Conservation (phyloP, 64 coral and sea anemone species). For the Astreopora myriophthalma region DNA sequence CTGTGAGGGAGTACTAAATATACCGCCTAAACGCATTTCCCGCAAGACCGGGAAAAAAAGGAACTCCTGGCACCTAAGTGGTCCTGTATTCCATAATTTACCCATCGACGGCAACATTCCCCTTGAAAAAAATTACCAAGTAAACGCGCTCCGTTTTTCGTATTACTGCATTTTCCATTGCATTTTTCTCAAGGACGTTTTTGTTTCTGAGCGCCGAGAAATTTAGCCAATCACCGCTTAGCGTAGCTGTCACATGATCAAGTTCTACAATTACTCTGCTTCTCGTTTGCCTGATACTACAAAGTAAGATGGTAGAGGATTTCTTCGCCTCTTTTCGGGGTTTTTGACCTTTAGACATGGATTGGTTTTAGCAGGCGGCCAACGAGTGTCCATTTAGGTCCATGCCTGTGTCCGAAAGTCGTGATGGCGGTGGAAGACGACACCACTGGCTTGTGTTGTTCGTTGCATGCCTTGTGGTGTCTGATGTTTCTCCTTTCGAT, state of each 20-base stretch:
- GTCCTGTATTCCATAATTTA: no score
- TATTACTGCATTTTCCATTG: no score
- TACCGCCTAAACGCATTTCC: no score
- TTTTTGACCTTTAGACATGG: constrained; percentile 55
- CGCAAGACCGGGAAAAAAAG: no score
- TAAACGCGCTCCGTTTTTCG: background rate
- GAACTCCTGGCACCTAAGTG: no score
- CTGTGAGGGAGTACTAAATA: no score
- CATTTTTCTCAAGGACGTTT: constrained; percentile 30
- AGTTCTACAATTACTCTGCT: background rate
- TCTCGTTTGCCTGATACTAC: background rate
- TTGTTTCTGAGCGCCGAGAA: constrained; percentile 37
- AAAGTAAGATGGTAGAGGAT: background rate
- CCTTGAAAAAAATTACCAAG: no score
- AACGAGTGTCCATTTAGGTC: background rate
- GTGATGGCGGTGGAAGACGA: constrained; percentile 31
- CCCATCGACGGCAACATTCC: no score
- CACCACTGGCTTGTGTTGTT: constrained; percentile 39
- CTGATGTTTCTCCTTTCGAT: constrained; percentile 52
- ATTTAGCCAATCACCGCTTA: background rate
- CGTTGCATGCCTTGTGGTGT: constrained; percentile 49
- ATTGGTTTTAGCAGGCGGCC: constrained; percentile 48
- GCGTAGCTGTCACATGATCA: constrained; percentile 1
- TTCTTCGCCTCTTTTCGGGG: background rate
- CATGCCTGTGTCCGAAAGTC: constrained; percentile 34